Evolutionary conservation across 2,113 vertebrate species (phyloP), one percentile per base, ranked within the genome.

Genomic region (Egretta garzetta): DNA sequence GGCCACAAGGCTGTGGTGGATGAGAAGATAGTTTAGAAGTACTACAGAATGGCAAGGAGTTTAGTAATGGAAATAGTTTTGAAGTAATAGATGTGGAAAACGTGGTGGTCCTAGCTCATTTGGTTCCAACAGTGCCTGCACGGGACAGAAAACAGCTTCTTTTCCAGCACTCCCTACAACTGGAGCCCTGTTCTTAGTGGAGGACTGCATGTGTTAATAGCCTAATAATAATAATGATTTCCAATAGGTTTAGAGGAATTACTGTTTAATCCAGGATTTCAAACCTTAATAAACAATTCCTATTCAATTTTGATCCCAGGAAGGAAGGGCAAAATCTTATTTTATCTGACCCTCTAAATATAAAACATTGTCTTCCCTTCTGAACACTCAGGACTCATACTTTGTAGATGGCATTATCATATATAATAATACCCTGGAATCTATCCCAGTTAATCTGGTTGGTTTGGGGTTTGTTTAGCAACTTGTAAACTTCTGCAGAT

Each of bases 401-500:
- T 88, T 70, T 77, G 50, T 27, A 80, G 82, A 58, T 56, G n/a
- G 17, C 14, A 23, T 86, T 93, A 59, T 72, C 5, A 0, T 26
- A 43, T 88, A 23, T 56, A 88, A 79, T 90, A 59, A 39, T 74
- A 95, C 37, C 39, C 55, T 88, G 88, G 80, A 94, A 79, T 66
- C 79, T 82, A 24, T 86, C 72, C 84, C 37, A 52, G 47, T 93
- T 95, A 32, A 79, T 84, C 75, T 88, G 47, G 28, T 87, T 82
- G 23, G 9, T 52, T 74, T 77, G 39, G 24, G 68, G 71, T 84
- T 89, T 84, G 30, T 97, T 96, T 93, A 97, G 80, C 74, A 96
- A 86, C 73, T 95, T 96, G 83, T 95, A 93, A 98, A 96, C 60
- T 92, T 93, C n/a, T 55, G 28, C 93, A 86, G 63, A 71, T 96